Evolutionary conservation across 1,140 invertebrate genomes (phyloP), one percentile per base, ranked within the genome.

Genomic region (Brachionus koreanus): DNA sequence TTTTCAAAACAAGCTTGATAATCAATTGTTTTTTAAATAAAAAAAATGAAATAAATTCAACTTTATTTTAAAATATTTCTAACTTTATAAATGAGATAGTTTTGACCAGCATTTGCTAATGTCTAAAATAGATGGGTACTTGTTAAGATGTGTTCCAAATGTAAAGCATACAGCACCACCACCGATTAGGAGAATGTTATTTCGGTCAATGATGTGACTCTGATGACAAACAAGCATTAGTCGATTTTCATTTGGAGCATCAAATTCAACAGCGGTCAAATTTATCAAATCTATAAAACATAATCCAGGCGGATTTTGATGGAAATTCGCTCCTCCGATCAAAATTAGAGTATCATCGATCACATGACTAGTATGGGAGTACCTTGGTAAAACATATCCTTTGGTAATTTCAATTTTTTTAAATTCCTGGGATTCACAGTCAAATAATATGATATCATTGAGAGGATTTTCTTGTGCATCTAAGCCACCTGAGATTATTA

Each of bases 101-200:
- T 46, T 46, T 0, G 42, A 46, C 76, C 76, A 79, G 16, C 76
- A 79, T 13, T 79, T 42, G 23, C 33, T 79, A 1, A 79, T 37
- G 39, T 79, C 76, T n/a, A 79, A 23, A 10, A 61, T 39, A 49
- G 5, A 23, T 12, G 65, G 81, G n/a, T 52, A 39, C 25, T 76
- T 83, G 83, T 90, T 90, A 19, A 90, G 85, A 83, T 88, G 89
- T 13, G 90, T 90, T 25, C 90, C 90, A 86, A 91, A 91, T 35
- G 90, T 90, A 84, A 91, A 91, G 84, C 90, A 91, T 82, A 90
- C 90, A 49, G 89, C 89, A 4, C 90, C 90, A 49, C 90, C 90
- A 10, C 90, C 90, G 35, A 89, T 82, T 13, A 90, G 83, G 16
- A 87, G 29, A 19, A 90, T 83, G 13, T 67, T 75, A 23, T 84